A percentile compares a stretch with the other conserved stretches of the same genome.
Conservation (phyloP, 2,888 invertebrate genomes). For the Sinohyriopsis cumingii region DNA sequence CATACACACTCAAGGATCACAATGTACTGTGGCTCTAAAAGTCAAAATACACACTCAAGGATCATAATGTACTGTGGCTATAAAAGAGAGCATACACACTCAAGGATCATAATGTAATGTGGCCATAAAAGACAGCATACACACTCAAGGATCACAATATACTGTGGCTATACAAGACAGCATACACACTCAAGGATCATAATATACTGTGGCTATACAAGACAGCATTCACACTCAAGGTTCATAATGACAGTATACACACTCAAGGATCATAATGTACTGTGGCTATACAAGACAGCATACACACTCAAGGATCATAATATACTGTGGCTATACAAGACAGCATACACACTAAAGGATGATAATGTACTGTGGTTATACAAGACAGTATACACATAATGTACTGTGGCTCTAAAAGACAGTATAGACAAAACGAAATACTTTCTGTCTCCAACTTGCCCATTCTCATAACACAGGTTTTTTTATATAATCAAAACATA, state of each 20-base stretch:
- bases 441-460: no score
- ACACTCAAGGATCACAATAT: conserved; percentile 47
- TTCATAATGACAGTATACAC: conserved; percentile 29
- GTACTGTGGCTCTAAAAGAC: conserved; percentile 43
- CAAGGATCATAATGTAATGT: conserved; percentile 49
- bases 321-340: conserved; percentile 44
- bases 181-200: conserved; percentile 43
- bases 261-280: conserved; percentile 48
- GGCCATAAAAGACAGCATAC: conserved; percentile 25
- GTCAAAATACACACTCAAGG: conserved; percentile 28
- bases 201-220: conserved; percentile 45
- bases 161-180: conserved; percentile 41
- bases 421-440: no score
- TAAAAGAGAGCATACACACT: conserved; percentile 22
- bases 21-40: conserved; percentile 45
- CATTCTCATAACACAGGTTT: no score
- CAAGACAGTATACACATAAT: conserved; percentile 20
- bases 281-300: conserved; percentile 37
- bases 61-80: conserved; percentile 51
- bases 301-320: conserved; percentile 45
- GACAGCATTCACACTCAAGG: conserved; percentile 29
- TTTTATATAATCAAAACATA: no score
- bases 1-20: conserved; percentile 43
- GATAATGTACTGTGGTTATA: conserved; percentile 49
- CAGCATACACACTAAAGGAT: conserved; percentile 36